These are phyloP conservation scores for Mormyrus hasselquistii DNA, from an alignment of 2,797 vertebrate species.

Conservation along the genomic window DNA sequence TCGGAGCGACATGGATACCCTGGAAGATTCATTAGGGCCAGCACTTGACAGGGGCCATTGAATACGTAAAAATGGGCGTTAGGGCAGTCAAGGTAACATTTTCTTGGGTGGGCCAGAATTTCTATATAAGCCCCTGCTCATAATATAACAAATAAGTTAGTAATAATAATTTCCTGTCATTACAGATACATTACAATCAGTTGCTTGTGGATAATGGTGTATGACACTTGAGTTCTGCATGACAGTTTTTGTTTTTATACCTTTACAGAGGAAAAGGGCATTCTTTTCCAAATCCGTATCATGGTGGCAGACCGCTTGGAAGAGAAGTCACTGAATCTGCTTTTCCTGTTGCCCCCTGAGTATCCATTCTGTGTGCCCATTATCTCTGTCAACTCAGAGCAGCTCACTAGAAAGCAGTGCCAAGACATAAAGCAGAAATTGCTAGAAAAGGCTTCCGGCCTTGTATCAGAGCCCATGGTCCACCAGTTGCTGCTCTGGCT, in stretches of 20 bases:
- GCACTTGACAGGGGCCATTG: background rate
- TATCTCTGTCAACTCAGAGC: constrained; percentile 69
- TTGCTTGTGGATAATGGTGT: background rate
- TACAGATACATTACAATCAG: background rate
- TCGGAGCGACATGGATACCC: background rate
- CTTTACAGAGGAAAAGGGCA: constrained; percentile 32
- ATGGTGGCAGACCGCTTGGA: constrained; percentile 20
- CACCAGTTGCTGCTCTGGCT: constrained; percentile 69
- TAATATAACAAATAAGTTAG: background rate
- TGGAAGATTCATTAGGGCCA: background rate
- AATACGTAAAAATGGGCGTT: background rate
- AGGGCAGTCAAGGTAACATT: background rate
- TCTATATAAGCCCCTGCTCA: background rate
- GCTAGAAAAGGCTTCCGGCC: constrained; percentile 57
- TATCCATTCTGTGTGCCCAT: constrained; percentile 70
- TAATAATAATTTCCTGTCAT: background rate
- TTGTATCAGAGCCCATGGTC: constrained; percentile 67
- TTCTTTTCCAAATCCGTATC: constrained; percentile 36
- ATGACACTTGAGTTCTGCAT: background rate
- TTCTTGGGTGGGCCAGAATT: background rate
- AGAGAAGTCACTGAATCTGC: constrained; percentile 41
- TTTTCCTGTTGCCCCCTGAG: constrained; percentile 67
- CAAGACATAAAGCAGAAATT: constrained; percentile 53
- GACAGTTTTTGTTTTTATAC: background rate
- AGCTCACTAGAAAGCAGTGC: constrained; percentile 69